These are phyloP conservation scores for Euphydryas editha DNA, from an alignment of 2,888 invertebrate genomes.

Conservation along the genomic window DNA sequence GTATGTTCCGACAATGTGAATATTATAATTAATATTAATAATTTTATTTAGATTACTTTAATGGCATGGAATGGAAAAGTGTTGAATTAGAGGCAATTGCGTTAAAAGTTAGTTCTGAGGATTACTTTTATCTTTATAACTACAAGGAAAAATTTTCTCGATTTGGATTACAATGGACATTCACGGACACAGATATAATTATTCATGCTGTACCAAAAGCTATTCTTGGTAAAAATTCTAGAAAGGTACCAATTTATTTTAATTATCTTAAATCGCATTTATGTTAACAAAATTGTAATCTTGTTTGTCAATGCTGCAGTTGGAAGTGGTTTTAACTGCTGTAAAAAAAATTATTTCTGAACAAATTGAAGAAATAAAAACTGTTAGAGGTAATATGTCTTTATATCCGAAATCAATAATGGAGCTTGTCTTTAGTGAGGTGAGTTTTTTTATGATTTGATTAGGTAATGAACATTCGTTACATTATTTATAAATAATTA, in stretches of 20 bases:
- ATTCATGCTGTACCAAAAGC: constrained; percentile 85
- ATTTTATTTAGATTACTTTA: constrained; percentile 72
- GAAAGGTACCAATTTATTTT: constrained; percentile 69
- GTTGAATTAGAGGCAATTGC: constrained; percentile 55
- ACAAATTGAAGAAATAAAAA: constrained; percentile 78
- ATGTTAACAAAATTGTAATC: background rate
- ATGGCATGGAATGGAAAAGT: constrained; percentile 64
- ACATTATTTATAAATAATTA: background rate
- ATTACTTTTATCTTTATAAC: constrained; percentile 80
- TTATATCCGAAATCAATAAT: constrained; percentile 74
- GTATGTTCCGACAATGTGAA: background rate
- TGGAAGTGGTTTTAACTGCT: constrained; percentile 67
- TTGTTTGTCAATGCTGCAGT: constrained; percentile 51
- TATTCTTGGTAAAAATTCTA: constrained; percentile 81
- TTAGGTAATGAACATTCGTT: background rate
- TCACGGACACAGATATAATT: constrained; percentile 67
- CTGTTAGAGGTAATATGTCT: constrained; percentile 74
- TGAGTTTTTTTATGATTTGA: constrained; percentile 39
- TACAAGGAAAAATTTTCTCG: constrained; percentile 80
- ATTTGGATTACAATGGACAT: constrained; percentile 83
- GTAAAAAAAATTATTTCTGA: constrained; percentile 83
- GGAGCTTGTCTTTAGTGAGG: constrained; percentile 75
- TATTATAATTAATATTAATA: background rate
- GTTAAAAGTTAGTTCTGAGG: constrained; percentile 67
- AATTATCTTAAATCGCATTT: background rate